Base-by-base conservation (phyloP, 2,113 vertebrate genomes). In the Hippocampus guttulatus region DNA sequence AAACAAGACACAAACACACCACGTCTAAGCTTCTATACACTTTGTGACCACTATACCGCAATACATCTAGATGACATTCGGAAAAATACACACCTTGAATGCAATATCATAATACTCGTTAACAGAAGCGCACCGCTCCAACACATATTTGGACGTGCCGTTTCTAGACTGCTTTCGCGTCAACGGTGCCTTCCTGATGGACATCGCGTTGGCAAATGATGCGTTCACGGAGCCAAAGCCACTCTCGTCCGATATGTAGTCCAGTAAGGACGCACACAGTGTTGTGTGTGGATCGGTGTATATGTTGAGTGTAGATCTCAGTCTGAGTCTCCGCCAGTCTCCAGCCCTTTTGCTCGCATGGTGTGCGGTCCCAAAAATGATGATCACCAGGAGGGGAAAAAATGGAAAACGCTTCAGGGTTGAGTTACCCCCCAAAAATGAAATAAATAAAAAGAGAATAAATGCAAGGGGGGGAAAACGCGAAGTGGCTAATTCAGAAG, bases 101-200 rank as follows among this genome's bases (percentile, higher is more conserved):
- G 90, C 84, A 84, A 93, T 80, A 77, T 93, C 92, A 76, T 91
- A 93, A 81, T 92, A 93, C 74, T 93, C 92, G 82, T 92, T 92
- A 76, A 93, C 63, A 23, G 92, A 93, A 40, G 92, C 92, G 84
- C 92, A 92, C 83, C 92, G 83, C 81, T 93, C 91, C 88, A 93
- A 68, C 81, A 92, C 76, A 75, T 90, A 90, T 90, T 88, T 93
- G 2, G 91, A 91, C 41, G 91, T 90, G 43, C 92, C 92, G 84
- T 92, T 93, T 86, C 81, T 91, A 64, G 84, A 57, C 75, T 87
- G 88, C 73, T 90, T 87, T 55, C 88, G 87, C 87, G 83, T 85
- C 84, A 90, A 64, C 71, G 88, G 78, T 52, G 85, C 64, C 83
- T 90, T 91, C 62, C 88, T 87, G 11, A 82, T 69, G 75, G 91